Evolutionary conservation across 2,113 vertebrate genomes (phyloP).

Genomic region (Malurus cyaneus): DNA sequence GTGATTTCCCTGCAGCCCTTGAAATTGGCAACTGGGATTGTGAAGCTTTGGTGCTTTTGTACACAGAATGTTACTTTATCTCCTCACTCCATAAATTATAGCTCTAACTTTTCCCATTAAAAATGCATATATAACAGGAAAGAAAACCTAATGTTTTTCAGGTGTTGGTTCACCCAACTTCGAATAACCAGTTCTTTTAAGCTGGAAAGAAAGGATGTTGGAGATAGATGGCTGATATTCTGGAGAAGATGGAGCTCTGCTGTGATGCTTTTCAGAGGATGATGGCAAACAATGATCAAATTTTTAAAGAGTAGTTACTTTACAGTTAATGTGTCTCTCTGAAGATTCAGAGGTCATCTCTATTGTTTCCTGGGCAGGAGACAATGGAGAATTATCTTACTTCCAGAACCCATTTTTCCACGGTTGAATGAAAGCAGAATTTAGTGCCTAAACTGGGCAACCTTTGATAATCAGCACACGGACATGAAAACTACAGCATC

Average conservation of each 20-base stretch:
- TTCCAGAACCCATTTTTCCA: background rate
- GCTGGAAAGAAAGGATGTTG: background rate
- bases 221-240: background rate
- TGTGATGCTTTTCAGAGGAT: background rate
- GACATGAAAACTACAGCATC: background rate
- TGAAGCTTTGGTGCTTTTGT: background rate
- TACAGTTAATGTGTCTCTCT: background rate
- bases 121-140: background rate
- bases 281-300: background rate
- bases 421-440: background rate
- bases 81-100: background rate
- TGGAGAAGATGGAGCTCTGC: background rate
- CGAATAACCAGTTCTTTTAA: background rate
- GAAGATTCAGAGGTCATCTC: background rate
- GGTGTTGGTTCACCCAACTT: background rate
- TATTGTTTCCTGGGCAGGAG: background rate
- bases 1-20: background rate
- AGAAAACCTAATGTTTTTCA: background rate
- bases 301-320: background rate
- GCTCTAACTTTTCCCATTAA: background rate
- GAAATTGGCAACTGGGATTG: background rate
- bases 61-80: background rate
- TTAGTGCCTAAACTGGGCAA: background rate
- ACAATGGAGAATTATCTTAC: background rate
- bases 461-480: background rate